Base-by-base conservation (phyloP, 2,113 vertebrate genomes). In the Colaptes auratus region DNA sequence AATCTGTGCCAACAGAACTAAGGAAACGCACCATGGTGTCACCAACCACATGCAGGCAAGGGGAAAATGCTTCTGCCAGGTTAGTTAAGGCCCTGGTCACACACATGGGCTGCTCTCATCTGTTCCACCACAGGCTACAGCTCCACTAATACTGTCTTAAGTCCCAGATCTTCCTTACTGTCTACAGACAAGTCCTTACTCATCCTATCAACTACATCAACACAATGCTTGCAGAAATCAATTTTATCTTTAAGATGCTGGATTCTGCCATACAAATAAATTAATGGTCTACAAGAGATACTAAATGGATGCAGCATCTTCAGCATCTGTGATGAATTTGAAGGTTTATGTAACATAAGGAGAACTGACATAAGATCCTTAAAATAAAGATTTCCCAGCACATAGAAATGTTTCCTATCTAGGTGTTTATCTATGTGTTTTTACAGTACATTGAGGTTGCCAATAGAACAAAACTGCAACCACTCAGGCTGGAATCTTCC, bases 151-250 rank as follows among this genome's bases (percentile, higher is more conserved):
- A 74, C 24, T n/a, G 67, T 44, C 72, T 85, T 70, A 86, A 86
- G 28, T 46, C 18, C 28, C 35, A 71, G 39, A 12, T 55, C 28
- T 74, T 67, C 53, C 86, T 72, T 67, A 48, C 23, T 44, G 31
- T 39, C 48, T 53, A 31, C n/a, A 81, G 69, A 15, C 61, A 92
- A 89, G 58, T 53, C 70, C n/a, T 15, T 63, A 24, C 17, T 82
- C 55, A 72, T 42, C 63, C 44, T 94, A 94, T 94, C 50, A 94
- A 80, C 82, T 69, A 39, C 25, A 97, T 64, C 60, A 95, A 91
- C 69, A 78, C 36, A 82, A 71, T 24, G 63, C 73, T 81, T 95
- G 76, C 92, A 96, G 89, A 96, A 96, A 92, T 69, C 83, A 74
- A 86, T 82, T 83, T 53, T 42, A 79, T 82, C 89, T 96, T 92